These are phyloP conservation scores for Drosophila greeni DNA, from an alignment of 2,888 invertebrate genomes.

Conservation along the genomic window DNA sequence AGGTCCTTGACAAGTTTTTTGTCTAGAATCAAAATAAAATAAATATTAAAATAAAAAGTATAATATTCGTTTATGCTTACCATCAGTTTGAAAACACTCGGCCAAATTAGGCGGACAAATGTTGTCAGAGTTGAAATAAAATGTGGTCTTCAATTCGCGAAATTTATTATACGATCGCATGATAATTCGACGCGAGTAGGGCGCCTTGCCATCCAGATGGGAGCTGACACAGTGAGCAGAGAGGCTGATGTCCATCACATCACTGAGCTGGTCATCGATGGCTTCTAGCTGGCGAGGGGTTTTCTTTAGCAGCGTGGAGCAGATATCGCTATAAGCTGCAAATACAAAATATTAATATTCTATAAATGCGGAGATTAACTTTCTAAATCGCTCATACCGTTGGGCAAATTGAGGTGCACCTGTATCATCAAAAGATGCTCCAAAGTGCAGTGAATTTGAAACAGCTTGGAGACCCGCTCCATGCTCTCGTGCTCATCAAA, in stretches of 20 bases:
- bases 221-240: slow-evolving; percentile 70
- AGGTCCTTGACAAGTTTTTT: slow-evolving; percentile 72
- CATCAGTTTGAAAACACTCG: slow-evolving; percentile 69
- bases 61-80: slow-evolving; percentile 45
- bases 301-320: slow-evolving; percentile 72
- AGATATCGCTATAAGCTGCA: slow-evolving; percentile 73
- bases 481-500: slow-evolving; percentile 71
- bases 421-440: slow-evolving; percentile 78
- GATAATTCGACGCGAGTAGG: slow-evolving; percentile 73
- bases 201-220: slow-evolving; percentile 75
- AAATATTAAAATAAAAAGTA: too few relatives aligned
- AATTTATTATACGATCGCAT: slow-evolving; percentile 74
- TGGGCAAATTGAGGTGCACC: slow-evolving; percentile 75
- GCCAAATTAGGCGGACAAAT: slow-evolving; percentile 75
- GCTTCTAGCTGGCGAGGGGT: slow-evolving; percentile 57
- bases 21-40: slow-evolving; percentile 45
- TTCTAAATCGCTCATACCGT: slow-evolving; percentile 50
- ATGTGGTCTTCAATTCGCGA: slow-evolving; percentile 70
- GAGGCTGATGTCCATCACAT: slow-evolving; percentile 75
- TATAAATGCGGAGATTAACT: neutral
- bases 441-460: slow-evolving; percentile 76
- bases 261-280: slow-evolving; percentile 68
- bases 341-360: neutral
- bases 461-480: slow-evolving; percentile 69
- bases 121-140: slow-evolving; percentile 76